phyloP scores from a whole-genome alignment of 2,888 invertebrate genomes.

The Tortricodes alternella region DNA sequence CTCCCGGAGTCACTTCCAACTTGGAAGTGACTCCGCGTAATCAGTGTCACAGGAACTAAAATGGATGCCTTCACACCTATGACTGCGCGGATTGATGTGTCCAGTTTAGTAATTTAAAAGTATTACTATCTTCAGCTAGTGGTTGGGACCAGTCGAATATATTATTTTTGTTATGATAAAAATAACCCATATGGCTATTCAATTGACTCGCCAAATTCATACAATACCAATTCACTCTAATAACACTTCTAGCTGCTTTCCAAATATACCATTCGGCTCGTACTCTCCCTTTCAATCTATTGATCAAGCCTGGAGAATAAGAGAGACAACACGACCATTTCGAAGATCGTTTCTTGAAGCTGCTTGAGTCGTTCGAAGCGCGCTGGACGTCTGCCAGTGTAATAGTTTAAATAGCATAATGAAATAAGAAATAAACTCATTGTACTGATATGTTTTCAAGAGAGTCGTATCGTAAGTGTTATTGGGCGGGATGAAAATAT shows the following conservation, averaged over 20 bases:
- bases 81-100: too few relatives aligned
- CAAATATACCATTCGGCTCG: too few relatives aligned
- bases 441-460: conserved; percentile 2
- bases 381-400: conserved; percentile 3
- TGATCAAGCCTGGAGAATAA: not conserved
- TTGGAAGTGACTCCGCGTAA: too few relatives aligned
- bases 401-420: conserved; percentile 4
- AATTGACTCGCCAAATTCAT: not conserved
- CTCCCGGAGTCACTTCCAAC: too few relatives aligned
- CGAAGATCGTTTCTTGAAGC: not conserved
- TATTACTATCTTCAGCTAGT: not conserved
- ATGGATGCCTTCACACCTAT: too few relatives aligned
- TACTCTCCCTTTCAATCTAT: not conserved
- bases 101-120: not conserved
- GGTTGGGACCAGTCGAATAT: not conserved
- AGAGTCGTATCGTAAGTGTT: not conserved
- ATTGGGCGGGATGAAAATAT: not conserved
- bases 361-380: not conserved
- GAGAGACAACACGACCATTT: not conserved
- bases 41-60: too few relatives aligned
- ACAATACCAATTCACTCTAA: not conserved
- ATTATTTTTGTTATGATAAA: not conserved
- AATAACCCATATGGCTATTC: not conserved
- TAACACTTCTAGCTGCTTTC: too few relatives aligned
- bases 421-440: conserved; percentile 1